Percentiles rank a stretch among this genome's conserved stretches.
phyloP scores from a whole-genome alignment of 64 coral and sea anemone species.

The Actinia tenebrosa region DNA sequence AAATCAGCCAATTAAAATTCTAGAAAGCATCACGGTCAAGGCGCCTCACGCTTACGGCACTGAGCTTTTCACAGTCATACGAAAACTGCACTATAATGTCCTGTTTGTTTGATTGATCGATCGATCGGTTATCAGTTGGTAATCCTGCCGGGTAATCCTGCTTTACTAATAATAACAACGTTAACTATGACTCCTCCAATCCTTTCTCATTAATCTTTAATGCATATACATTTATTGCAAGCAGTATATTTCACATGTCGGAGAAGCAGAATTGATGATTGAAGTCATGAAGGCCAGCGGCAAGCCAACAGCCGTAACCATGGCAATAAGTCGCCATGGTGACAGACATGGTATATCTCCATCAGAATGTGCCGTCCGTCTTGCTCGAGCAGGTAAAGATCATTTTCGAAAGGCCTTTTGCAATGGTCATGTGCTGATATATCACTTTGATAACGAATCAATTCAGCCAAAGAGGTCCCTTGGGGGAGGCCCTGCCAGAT shows the following conservation, averaged over 20 bases:
- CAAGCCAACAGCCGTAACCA: conserved; percentile 47
- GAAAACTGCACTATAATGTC: no score
- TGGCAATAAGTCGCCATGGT: conserved; percentile 48
- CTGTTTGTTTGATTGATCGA: no score
- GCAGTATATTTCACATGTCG: conserved; percentile 31
- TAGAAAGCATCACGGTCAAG: no score
- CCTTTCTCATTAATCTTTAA: neutral
- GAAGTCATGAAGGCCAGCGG: conserved; percentile 52
- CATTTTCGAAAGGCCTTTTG: neutral
- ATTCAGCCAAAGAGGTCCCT: no score
- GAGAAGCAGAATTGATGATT: conserved; percentile 52
- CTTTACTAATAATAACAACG: no score
- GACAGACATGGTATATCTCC: conserved; percentile 39
- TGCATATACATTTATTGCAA: neutral
- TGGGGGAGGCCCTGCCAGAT: neutral
- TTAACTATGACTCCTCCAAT: no score
- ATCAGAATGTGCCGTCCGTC: conserved; percentile 68
- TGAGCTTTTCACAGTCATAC: no score
- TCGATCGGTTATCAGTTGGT: no score
- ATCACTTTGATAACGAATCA: no score
- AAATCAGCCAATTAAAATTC: no score
- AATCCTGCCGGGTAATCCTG: no score
- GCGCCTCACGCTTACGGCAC: no score
- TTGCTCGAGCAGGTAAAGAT: conserved; percentile 62
- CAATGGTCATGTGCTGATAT: neutral